Evolutionary conservation across 2,797 vertebrate species (phyloP), one percentile per base, ranked within the genome.

Genomic region (Xiphophorus birchmanni): DNA sequence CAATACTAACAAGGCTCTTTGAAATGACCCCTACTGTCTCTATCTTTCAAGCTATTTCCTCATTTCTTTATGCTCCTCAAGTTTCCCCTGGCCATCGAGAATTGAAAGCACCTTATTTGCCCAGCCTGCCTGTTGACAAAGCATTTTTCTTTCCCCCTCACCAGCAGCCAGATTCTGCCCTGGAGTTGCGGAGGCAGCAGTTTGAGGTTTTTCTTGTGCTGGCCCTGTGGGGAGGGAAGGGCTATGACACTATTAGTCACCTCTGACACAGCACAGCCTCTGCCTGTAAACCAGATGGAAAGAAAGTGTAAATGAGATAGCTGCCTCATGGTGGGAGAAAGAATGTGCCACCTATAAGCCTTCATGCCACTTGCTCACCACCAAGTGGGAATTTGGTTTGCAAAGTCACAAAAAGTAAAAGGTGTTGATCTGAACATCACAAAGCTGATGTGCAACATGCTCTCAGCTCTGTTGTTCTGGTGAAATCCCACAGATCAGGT

Each of bases 181-280:
- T 1, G 79, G 80, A 92, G 93, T 90, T 94, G 92, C 80, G 2
- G 85, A 90, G 86, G 90, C 89, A 95, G 95, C 92, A 94, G 80
- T 95, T 95, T 93, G 87, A 86, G 84, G 65, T 84, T 89, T 89
- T 92, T 87, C 80, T 88, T 90, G 54, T 83, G 77, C 80, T 47
- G 35, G 74, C 76, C 84, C 45, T 7, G 80, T 75, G 82, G 87
- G 86, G 78, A 91, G 80, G 76, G 85, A 78, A 83, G 82, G 88
- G 84, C 85, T 86, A 52, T 90, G 90, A 91, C 91, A 92, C 87
- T 92, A 93, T 93, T 91, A 87, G 88, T 93, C 92, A 93, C 92
- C 92, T 93, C 90, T 94, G 92, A 95, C 93, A 93, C 87, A 89
- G 88, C 88, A 79, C 85, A 90, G 90, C 87, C 85, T 85, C 83